Percentiles rank a stretch among this genome's conserved stretches.
phyloP scores from a whole-genome alignment of 2,797 vertebrate species.

The Gallirallus australis region DNA sequence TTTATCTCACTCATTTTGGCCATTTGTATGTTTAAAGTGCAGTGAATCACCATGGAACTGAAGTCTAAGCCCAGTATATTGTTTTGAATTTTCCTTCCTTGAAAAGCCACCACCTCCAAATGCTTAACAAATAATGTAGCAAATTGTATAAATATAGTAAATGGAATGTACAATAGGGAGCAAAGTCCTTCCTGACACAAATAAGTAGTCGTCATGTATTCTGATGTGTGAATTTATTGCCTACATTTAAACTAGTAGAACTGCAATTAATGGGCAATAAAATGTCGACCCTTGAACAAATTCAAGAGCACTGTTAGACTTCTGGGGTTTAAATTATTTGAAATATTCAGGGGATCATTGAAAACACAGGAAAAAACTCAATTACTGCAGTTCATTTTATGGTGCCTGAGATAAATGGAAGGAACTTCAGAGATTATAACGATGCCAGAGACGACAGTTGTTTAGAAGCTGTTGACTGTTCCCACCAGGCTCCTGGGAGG shows the following conservation, averaged over 20 bases:
- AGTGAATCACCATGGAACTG: neutral
- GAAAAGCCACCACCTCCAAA: neutral
- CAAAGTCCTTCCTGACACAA: neutral
- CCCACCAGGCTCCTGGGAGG: neutral
- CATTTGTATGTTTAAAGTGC: neutral
- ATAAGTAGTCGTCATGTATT: neutral
- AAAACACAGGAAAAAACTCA: neutral
- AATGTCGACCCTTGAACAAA: neutral
- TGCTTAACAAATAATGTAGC: neutral
- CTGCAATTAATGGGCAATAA: neutral
- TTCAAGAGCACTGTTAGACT: neutral
- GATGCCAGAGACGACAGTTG: neutral
- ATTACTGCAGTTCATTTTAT: neutral
- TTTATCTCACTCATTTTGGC: neutral
- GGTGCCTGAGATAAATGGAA: neutral
- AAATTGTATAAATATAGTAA: neutral
- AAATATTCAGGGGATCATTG: neutral
- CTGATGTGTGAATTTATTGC: neutral
- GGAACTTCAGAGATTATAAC: neutral
- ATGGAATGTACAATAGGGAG: neutral
- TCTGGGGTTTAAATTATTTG: neutral
- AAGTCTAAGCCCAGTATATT: neutral
- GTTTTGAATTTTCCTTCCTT: neutral
- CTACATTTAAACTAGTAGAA: neutral
- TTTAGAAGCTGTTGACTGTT: neutral